Conservation (phyloP, 2,113 vertebrate genomes). For the Chionomys nivalis region DNA sequence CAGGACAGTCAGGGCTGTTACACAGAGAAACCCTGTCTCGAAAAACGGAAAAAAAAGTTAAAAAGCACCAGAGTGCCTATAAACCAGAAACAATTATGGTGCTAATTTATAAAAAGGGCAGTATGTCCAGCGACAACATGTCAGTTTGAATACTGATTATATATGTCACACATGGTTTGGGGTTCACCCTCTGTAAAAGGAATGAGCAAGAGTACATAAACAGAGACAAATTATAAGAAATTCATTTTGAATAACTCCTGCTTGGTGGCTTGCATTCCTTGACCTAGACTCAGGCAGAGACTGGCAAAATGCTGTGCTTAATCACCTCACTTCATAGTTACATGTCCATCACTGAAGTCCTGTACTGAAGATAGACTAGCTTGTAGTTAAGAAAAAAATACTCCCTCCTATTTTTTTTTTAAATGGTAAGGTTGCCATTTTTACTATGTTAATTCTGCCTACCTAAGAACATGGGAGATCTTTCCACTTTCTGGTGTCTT, state of each 20-base stretch:
- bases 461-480: too few species aligned
- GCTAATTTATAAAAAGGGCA: neutral
- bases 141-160: neutral
- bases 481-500: too few species aligned
- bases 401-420: constrained; percentile 25
- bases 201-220: constrained; percentile 51
- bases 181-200: neutral
- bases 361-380: neutral
- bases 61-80: neutral
- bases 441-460: too few species aligned
- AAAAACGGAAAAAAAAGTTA: neutral
- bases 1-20: too few species aligned
- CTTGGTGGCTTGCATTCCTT: neutral
- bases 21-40: too few species aligned
- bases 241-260: neutral
- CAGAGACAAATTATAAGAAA: neutral
- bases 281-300: neutral
- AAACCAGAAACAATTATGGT: neutral
- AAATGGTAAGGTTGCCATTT: neutral
- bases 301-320: neutral
- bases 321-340: neutral
- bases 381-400: constrained; percentile 20
- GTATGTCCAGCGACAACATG: neutral
- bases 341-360: neutral
- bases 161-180: neutral